Evolutionary conservation across 1,140 invertebrate genomes (phyloP), one percentile per base, ranked within the genome.

Genomic region (Liolophura sinensis): DNA sequence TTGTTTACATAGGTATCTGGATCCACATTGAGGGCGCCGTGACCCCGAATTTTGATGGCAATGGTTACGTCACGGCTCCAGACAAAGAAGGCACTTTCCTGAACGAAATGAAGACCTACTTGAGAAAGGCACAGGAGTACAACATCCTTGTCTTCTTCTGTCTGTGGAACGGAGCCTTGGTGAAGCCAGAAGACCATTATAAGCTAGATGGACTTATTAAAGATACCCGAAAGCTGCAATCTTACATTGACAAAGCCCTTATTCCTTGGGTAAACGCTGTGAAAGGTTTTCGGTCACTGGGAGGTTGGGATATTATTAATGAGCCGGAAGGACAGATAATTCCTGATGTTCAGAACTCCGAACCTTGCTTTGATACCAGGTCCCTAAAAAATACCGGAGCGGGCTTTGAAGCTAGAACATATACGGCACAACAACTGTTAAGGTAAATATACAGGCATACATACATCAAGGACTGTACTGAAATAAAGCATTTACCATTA

Each of bases 111-210:
- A 60, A 66, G 27, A 62, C 57, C 48, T 71, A 73, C 27, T 65
- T 78, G 0, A 62, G 66, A 20, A 64, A 67, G 12, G 75, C 77
- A 18, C 57, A 68, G 46, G 60, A 51, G 16, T 71, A 73, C 59
- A 75, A 84, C 64, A 77, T 85, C 16, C 73, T 85, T 25, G 77
- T 85, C 0, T 82, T 84, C 60, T 71, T 80, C 16, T 74, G 70
- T 1, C 68, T 86, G 31, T 86, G 84, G 84, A 86, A 86, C 67
- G 84, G 79, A 12, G 85, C 85, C 9, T 40, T 5, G 3, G 82
- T 79, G 31, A 77, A 85, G 50, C 65, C 75, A 1, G 69, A 71
- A 50, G 76, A 82, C 50, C 31, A 40, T 40, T 40, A 40, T 9
- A 72, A 82, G 46, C 66, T 79, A 11, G 58, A 78, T 55, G 77